Evolutionary conservation across 2,888 invertebrate species (phyloP), one percentile per base, ranked within the genome.

Genomic region (Sturmia bella): DNA sequence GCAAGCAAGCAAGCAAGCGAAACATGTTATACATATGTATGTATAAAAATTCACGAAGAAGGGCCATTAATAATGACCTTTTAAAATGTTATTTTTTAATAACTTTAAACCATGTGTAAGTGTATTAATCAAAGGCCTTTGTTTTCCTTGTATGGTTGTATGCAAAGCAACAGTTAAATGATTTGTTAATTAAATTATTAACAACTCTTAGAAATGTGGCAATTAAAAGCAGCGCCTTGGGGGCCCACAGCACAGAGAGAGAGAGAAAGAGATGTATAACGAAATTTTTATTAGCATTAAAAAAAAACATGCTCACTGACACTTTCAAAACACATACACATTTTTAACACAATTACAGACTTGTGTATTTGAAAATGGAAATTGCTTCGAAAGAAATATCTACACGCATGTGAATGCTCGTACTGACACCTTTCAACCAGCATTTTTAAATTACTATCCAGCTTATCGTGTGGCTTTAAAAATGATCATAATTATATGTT

Each of bases 201-300:
- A 88, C 88, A 89, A 88, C 89, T 89, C 85, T 89, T 88, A 88
- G 88, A 88, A 85, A 85, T 85, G 85, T 86, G 85, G 86, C 86
- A 88, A 87, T 88, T 88, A 88, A 89, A 87, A 32, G 32, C 32
- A 84, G 83, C 88, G 86, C 89, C 87, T 79, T 85, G 85, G 87
- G 87, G 86, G 84, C 45, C 79, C 81, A 73, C 72, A 64, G 56
- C 69, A 69, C 61, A 64, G 50, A 37, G 37, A 69, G 45, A 24
- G 9, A 13, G n/a, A 52, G 63, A 59, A n/a, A n/a, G n/a, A n/a
- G n/a, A n/a, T n/a, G n/a, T 27, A 27, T 32, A 32, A 32, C 32
- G 7, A 32, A 32, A 32, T 32, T 32, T 32, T 32, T 3, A 32
- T 32, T 3, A 61, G 50, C 59, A 39, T 54, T 69, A 63, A 56